Evolutionary conservation across 2,888 invertebrate species (phyloP), one percentile per base, ranked within the genome.

Genomic region (Drosophila fungiperda): DNA sequence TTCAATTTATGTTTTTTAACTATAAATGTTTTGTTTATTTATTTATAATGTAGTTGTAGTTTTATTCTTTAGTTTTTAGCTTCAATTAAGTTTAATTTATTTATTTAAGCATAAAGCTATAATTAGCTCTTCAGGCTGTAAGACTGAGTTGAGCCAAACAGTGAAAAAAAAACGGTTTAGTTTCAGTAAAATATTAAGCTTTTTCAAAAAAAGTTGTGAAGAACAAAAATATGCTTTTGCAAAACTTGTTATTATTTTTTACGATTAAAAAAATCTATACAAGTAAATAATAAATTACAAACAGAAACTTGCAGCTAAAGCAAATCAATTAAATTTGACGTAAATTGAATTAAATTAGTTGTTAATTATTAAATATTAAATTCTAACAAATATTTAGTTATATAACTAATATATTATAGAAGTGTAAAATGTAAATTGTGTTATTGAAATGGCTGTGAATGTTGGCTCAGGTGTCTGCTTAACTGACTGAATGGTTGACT

Each of bases 401-500:
- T 17, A 29, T 33, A 29, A 26, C n/a, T 8, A 12, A 12, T 57
- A 9, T 3, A 35, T 59, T 42, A 23, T 12, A 42, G 8, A 42
- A 35, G 17, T 1, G 7, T 1, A 32, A 23, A 45, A 32, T 63
- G n/a, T 1, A 36, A 23, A 45, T 36, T 63, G n/a, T 35, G 17
- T 15, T 63, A 57, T 50, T 53, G 6, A 36, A 62, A 53, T 68
- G 20, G 23, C 4, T 60, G 38, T 3, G 40, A 23, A 52, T 52
- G 17, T 61, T 76, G 71, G 57, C 72, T 15, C 49, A 60, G 71
- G 69, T 63, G 48, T 17, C 38, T 7, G 26, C 26, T 55, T 12
- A 50, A 36, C 42, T 33, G 20, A 48, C 45, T 57, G 33, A 23
- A 35, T 32, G 60, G 60, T 40, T 53, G 55, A 40, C 32, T 72